phyloP scores from a whole-genome alignment of 2,113 vertebrate species.

The Sinocyclocheilus maitianheensis region DNA sequence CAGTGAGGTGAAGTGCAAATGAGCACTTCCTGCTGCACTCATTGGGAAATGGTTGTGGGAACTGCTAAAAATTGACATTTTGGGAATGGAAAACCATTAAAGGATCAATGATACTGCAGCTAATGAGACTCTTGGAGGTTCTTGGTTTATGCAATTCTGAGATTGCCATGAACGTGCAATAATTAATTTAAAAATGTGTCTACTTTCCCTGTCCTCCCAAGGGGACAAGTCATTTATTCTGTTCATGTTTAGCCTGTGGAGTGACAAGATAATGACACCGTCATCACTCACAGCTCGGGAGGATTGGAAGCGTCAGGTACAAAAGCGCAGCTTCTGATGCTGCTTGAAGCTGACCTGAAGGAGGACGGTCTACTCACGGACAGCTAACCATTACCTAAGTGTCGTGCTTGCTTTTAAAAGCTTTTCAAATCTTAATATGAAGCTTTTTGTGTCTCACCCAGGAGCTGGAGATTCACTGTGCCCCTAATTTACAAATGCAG shows the following conservation, averaged over 20 bases:
- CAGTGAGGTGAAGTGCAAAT: background rate
- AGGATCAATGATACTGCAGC: background rate
- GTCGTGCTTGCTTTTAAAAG: slow-evolving; percentile 5
- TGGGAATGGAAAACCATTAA: background rate
- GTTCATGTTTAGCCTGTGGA: slow-evolving; percentile 18
- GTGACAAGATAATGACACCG: slow-evolving; percentile 21
- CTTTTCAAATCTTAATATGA: background rate
- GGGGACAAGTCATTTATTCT: slow-evolving; percentile 26
- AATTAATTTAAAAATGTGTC: background rate
- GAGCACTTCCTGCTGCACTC: background rate
- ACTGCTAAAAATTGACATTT: background rate
- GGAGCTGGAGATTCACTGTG: background rate
- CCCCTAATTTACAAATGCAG: slow-evolving; percentile 24
- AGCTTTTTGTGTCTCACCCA: background rate
- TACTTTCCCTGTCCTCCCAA: background rate
- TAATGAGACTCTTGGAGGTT: slow-evolving; percentile 1
- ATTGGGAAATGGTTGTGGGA: background rate
- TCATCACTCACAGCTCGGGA: slow-evolving; percentile 23
- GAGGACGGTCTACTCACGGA: background rate
- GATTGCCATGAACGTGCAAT: background rate
- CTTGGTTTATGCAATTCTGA: background rate
- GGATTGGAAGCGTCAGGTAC: background rate
- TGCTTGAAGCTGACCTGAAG: background rate
- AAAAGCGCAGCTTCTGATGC: slow-evolving; percentile 9
- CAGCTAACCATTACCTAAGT: background rate